These are phyloP conservation scores for Zelleria hepariella DNA, from an alignment of 2,888 invertebrate genomes.

Conservation along the genomic window DNA sequence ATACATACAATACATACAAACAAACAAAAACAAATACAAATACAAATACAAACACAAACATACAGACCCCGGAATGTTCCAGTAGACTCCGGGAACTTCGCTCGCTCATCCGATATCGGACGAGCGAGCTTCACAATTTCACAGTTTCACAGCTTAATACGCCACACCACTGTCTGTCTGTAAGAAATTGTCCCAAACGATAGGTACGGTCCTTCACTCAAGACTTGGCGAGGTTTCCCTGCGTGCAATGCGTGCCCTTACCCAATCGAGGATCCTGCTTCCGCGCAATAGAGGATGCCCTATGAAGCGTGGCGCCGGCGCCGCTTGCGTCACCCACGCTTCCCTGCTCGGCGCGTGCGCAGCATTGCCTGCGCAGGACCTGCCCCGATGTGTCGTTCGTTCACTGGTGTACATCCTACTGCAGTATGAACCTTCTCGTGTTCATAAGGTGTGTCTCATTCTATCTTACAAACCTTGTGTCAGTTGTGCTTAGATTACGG, in stretches of 20 bases:
- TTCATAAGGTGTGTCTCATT: background rate
- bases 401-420: background rate
- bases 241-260: background rate
- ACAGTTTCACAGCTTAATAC: too few species aligned
- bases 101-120: too few species aligned
- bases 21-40: too few species aligned
- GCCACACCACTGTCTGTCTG: background rate
- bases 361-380: background rate
- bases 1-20: too few species aligned
- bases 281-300: constrained; percentile 5
- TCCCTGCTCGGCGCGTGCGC: background rate
- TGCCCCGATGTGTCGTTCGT: background rate
- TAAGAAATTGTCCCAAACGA: too few species aligned
- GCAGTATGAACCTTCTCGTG: background rate
- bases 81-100: too few species aligned
- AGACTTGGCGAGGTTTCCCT: background rate
- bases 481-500: too few species aligned
- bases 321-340: background rate
- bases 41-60: too few species aligned
- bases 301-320: background rate
- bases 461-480: background rate
- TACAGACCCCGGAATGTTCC: too few species aligned
- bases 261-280: constrained; percentile 3
- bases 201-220: too few species aligned
- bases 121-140: too few species aligned